Evolutionary conservation across 2,888 invertebrate species (phyloP), one percentile per base, ranked within the genome.

Genomic region (Sycophila texana): DNA sequence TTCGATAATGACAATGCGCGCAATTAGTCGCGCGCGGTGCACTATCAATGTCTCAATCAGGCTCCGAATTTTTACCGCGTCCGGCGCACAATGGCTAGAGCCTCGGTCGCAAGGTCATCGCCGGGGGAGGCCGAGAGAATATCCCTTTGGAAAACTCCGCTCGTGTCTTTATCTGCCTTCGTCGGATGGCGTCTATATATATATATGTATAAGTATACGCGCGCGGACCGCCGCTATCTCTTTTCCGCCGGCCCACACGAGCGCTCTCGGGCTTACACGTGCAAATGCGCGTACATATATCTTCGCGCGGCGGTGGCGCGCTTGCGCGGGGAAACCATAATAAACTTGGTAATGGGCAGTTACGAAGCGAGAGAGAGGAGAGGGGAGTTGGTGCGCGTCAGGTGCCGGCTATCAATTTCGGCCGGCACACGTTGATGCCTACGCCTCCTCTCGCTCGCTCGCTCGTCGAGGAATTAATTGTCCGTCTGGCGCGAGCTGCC

Each of bases 381-480:
- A 7, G 7, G 39, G 7, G 13, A 18, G 13, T 74, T 58, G 82
- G 79, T 26, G 72, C 79, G 82, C 83, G 83, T 86, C 86, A 86
- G 86, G 85, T 86, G 85, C 85, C 84, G 84, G 83, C 84, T 85
- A 86, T 86, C 84, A 86, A 87, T 87, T 86, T 86, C 73, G 83
- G 81, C 57, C 20, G n/a, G 68, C 75, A 63, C 74, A 66, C 79
- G 74, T 58, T 74, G 72, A 81, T 82, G 77, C 84, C 81, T 78
- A 83, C 83, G 81, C 84, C 83, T 82, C 81, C 79, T 81, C 81
- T 77, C 77, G 82, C 67, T 18, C 53, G 63, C 53, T 53, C 30
- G 61, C 61, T 39, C 39, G 26, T n/a, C 61, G 67, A 74, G 70
- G 81, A 85, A 86, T 85, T 86, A 85, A 86, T 86, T 84, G 84